Base-by-base conservation (phyloP, 2,797 vertebrate species). In the Lagothrix lagotricha region DNA sequence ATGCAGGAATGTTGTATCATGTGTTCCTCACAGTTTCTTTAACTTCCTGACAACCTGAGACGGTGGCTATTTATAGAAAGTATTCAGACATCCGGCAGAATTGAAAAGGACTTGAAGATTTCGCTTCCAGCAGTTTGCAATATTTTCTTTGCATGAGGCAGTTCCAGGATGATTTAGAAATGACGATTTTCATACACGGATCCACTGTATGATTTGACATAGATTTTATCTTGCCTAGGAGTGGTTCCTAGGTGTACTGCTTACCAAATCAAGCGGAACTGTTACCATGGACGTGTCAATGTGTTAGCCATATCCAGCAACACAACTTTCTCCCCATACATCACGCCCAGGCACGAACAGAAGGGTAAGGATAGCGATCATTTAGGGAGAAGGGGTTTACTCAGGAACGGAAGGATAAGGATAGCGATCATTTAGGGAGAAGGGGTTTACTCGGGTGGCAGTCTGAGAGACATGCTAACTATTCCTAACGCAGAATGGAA, bases 1-100 rank as follows among this genome's bases (percentile, higher is more conserved):
- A 11, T 26, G n/a, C 24, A 24, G 13, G 15, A 33, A 61, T 22
- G 15, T n/a, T n/a, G 8, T 12, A 4, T 10, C 8, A 1, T 0
- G 0, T 13, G 24, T 24, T 52, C 72, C 11, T 4, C 3, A 28
- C 1, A 14, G 17, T 46, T 82, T 15, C 73, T 93, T 70, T 28
- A 30, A n/a, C 24, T 89, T 58, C 19, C 57, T 3, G 54, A 41
- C 76, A 19, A 11, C 2, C 5, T 50, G 14, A 46, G 26, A 28
- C 3, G 41, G 30, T 36, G 24, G 3, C 24, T 54, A 44, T 81
- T 88, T 73, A 17, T n/a, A 33, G 33, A 73, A 41, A 89, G 15
- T 10, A 14, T 15, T 85, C 30, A 48, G 79, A 88, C 17, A 9
- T 2, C 58, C 5, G 41, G 7, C n/a, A 76, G 44, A 76, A 64